Conservation (phyloP, 2,113 vertebrate genomes). For the Cyrtonyx montezumae region DNA sequence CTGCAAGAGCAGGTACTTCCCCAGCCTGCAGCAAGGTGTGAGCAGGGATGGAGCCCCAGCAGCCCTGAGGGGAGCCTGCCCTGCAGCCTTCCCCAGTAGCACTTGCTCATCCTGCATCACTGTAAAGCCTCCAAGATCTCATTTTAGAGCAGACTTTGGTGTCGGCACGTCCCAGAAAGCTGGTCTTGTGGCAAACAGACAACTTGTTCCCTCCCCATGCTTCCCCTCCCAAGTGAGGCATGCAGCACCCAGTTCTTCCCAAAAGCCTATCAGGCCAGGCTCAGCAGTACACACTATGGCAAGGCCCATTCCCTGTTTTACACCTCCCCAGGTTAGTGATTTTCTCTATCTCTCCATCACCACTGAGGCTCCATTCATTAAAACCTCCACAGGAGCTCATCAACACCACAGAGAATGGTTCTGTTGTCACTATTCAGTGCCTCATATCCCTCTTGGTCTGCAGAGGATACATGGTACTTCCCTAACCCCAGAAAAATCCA, state of each 20-base stretch:
- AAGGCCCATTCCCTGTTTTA: accelerated
- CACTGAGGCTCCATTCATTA: slow-evolving; percentile 36
- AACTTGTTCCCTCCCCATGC: accelerated
- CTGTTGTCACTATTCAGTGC: background rate
- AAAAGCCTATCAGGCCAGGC: background rate
- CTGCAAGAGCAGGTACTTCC: slow-evolving; percentile 48
- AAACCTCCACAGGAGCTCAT: slow-evolving; percentile 25
- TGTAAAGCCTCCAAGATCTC: background rate
- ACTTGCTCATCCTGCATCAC: background rate
- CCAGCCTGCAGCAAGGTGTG: background rate
- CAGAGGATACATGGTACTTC: accelerated
- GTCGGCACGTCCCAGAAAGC: background rate
- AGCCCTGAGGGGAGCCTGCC: background rate
- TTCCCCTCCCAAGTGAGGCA: background rate
- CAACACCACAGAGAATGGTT: background rate
- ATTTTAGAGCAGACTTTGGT: background rate
- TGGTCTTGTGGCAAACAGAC: background rate
- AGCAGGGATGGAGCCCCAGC: background rate
- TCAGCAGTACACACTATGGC: accelerated
- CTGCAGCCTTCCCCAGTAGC: background rate
- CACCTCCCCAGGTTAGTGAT: slow-evolving; percentile 31
- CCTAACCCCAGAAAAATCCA: background rate
- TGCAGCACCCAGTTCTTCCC: background rate
- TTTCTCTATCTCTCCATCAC: slow-evolving; percentile 49
- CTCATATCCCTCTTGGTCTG: background rate